Base-by-base conservation (phyloP, 1,140 invertebrate species). In the Adoxophyes honmai region DNA sequence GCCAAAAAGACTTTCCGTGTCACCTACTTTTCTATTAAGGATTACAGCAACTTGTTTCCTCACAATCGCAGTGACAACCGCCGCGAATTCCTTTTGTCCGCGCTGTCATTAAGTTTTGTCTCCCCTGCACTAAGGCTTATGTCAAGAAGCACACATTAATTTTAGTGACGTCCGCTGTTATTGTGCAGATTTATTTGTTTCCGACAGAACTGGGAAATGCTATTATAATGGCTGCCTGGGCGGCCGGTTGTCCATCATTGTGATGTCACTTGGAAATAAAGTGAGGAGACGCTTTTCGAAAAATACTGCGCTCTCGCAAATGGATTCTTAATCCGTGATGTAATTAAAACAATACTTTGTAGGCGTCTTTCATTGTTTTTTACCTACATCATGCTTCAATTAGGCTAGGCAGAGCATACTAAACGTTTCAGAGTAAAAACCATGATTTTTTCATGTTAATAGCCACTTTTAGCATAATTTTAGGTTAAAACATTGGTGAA, bases 31-130 rank as follows among this genome's bases (percentile, higher is more conserved):
- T 67, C 59, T 65, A 62, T 70, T 64, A 66, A 63, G 64, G 60
- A 64, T 64, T 67, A 63, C 48, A 55, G 52, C 63, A 62, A 63
- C 36, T 62, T 64, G 62, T 55, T 70, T 71, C 62, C 70, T 62
- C 69, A 75, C 78, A 80, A 70, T 76, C 78, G n/a, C 52, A 62
- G 34, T 56, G 83, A 88, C 84, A 87, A 82, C 76, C 85, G 82
- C 85, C 76, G 75, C 82, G 70, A 83, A 88, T 86, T 73, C 75
- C 68, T 75, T 81, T 81, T 86, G 85, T 86, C 81, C 85, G 85
- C 81, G 86, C 42, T 84, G 85, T 88, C 85, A 86, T 88, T 88
- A 88, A 83, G 82, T 83, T 88, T 83, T 75, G 55, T 62, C 69
- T 73, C 77, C 75, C 65, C 80, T 71, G 62, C 57, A 73, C 62